phyloP scores from a whole-genome alignment of 30 jellyfish, hydroid and myxozoan genomes.

The Clytia hemisphaerica region DNA sequence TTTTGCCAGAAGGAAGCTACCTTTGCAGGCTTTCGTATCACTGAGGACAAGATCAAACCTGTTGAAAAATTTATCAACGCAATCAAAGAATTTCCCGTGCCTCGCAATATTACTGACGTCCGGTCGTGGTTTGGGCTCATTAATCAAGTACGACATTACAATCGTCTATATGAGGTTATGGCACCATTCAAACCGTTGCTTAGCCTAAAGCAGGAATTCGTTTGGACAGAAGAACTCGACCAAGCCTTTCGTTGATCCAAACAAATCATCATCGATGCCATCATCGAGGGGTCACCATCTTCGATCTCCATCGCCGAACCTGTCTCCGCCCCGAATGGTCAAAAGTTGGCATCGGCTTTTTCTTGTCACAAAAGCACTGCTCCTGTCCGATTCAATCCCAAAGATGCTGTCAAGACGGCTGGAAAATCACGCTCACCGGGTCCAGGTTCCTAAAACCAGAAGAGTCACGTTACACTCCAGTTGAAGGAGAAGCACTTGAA shows the following conservation, averaged over 20 bases:
- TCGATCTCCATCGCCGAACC: not conserved
- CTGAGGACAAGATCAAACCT: too few species aligned
- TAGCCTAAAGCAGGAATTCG: too few species aligned
- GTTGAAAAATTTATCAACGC: too few species aligned
- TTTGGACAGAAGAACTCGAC: too few species aligned
- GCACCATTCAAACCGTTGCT: too few species aligned
- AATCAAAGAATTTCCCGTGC: too few species aligned
- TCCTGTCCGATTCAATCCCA: not conserved
- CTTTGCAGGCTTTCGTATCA: too few species aligned
- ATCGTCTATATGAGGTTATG: too few species aligned
- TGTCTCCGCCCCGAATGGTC: constrained; percentile 22
- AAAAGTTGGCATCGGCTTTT: not conserved
- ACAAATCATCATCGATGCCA: not conserved
- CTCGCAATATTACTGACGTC: too few species aligned
- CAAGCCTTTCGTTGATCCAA: not conserved
- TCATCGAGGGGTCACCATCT: not conserved
- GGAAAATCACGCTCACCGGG: not conserved
- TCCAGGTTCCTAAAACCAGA: not conserved
- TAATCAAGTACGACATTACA: too few species aligned
- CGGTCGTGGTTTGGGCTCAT: too few species aligned
- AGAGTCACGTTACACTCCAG: not conserved
- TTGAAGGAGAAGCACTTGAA: constrained; percentile 6
- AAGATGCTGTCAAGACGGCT: constrained; percentile 14
- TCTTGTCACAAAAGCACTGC: not conserved
- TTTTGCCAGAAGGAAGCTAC: too few species aligned